Percentiles rank a stretch among this genome's conserved stretches.
Evolutionary conservation across 2,888 invertebrate species (phyloP).

Genomic region (Hybos culiciformis): DNA sequence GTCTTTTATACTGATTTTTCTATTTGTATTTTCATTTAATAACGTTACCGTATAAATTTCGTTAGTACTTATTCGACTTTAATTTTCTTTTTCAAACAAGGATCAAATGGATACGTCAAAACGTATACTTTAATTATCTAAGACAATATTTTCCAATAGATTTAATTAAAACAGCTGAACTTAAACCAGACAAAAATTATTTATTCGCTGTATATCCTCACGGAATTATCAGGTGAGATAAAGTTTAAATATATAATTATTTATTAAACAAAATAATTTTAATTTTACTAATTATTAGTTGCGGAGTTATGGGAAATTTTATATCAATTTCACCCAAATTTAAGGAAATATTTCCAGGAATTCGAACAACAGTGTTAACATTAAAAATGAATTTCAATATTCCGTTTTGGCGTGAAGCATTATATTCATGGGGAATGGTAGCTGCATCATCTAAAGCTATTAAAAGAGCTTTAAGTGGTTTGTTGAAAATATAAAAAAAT

Average conservation of each 20-base stretch:
- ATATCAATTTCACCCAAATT: constrained; percentile 48
- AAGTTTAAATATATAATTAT: too few species aligned
- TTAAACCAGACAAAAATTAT: constrained; percentile 70
- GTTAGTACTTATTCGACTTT: too few species aligned
- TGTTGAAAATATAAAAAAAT: too few species aligned
- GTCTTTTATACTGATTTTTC: too few species aligned
- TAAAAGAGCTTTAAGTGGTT: not conserved
- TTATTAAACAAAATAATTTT: too few species aligned
- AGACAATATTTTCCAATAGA: constrained; percentile 75
- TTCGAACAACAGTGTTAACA: constrained; percentile 48
- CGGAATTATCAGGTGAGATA: constrained; percentile 57
- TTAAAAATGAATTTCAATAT: constrained; percentile 58
- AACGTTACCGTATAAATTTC: too few species aligned
- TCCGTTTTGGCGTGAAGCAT: constrained; percentile 58
- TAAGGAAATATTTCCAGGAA: constrained; percentile 44
- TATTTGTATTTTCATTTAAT: too few species aligned
- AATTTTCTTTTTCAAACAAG: too few species aligned
- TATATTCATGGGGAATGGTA: constrained; percentile 40
- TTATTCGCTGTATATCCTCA: constrained; percentile 84
- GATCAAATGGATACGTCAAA: constrained; percentile 47
- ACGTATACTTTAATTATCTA: constrained; percentile 58
- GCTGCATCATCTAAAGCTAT: constrained; percentile 36
- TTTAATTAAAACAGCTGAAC: constrained; percentile 66
- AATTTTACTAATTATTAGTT: constrained; percentile 37
- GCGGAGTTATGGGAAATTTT: constrained; percentile 68